These are phyloP conservation scores for Leptothorax acervorum DNA, from an alignment of 2,888 invertebrate species.

Conservation along the genomic window DNA sequence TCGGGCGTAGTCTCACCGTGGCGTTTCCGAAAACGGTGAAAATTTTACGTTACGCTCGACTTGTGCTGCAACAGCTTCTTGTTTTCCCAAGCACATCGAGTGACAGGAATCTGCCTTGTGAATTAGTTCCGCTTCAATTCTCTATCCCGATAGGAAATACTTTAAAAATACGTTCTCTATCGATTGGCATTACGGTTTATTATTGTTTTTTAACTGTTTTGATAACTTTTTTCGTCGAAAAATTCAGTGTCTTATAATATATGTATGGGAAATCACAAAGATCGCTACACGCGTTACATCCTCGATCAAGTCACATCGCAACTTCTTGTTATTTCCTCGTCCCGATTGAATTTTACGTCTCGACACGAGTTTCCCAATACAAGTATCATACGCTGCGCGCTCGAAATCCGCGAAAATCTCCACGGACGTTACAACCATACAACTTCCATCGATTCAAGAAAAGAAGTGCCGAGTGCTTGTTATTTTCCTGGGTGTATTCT, in stretches of 20 bases:
- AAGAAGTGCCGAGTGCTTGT: constrained; percentile 4
- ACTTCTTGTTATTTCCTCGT: constrained; percentile 42
- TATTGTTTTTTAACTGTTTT: background rate
- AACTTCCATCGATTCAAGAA: constrained; percentile 36
- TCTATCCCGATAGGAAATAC: background rate
- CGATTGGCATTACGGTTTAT: background rate
- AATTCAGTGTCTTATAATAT: background rate
- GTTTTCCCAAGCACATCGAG: background rate
- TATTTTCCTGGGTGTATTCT: constrained; percentile 24
- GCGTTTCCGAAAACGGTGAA: constrained; percentile 1
- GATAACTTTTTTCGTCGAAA: background rate
- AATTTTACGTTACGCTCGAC: constrained; percentile 9
- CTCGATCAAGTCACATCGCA: background rate
- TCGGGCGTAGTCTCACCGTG: background rate
- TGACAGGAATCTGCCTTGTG: background rate
- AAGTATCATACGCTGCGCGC: constrained; percentile 29
- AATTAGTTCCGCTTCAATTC: constrained; percentile 4
- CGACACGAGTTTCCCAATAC: constrained; percentile 23
- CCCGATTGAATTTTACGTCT: constrained; percentile 20
- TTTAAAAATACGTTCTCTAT: background rate
- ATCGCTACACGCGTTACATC: background rate
- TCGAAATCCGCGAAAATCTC: constrained; percentile 40
- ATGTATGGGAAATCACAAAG: background rate
- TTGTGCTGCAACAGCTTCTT: background rate
- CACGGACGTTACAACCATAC: constrained; percentile 37